These are phyloP conservation scores for Saccostrea cuccullata DNA, from an alignment of 1,140 invertebrate species.

Conservation along the genomic window DNA sequence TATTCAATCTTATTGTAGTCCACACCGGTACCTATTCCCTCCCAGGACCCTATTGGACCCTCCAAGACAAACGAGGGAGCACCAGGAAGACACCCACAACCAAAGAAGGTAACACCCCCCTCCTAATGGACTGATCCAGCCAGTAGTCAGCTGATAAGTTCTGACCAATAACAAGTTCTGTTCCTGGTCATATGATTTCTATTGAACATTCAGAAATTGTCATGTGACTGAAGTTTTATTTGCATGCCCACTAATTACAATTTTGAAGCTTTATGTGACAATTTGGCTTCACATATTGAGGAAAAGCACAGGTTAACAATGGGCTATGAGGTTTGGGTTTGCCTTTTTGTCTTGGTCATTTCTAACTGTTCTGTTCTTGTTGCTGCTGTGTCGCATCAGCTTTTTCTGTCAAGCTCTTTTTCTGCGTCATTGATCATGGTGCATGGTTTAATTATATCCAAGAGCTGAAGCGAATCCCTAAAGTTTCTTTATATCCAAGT, in stretches of 20 bases:
- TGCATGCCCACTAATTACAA: conserved; percentile 13
- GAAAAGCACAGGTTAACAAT: background rate
- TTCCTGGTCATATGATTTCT: background rate
- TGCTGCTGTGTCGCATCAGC: background rate
- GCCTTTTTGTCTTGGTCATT: background rate
- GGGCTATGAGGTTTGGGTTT: background rate
- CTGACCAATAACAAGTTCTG: background rate
- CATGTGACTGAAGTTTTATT: background rate
- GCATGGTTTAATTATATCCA: conserved; percentile 8
- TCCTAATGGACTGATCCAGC: background rate
- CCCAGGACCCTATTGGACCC: background rate
- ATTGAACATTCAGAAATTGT: background rate
- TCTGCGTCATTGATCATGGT: conserved; percentile 9
- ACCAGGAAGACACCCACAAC: conserved; percentile 29
- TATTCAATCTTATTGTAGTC: too few species aligned
- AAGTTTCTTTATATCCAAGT: background rate
- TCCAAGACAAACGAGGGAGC: conserved; percentile 1
- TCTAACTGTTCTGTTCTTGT: background rate
- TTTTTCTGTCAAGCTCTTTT: background rate
- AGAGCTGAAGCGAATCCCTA: conserved; percentile 3
- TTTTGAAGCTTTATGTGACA: background rate
- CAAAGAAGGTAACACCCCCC: conserved; percentile 34
- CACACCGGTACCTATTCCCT: background rate
- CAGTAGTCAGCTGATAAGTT: background rate
- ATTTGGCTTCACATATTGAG: background rate